Evolutionary conservation across 2,797 vertebrate species (phyloP).

Genomic region (Anabas testudineus): DNA sequence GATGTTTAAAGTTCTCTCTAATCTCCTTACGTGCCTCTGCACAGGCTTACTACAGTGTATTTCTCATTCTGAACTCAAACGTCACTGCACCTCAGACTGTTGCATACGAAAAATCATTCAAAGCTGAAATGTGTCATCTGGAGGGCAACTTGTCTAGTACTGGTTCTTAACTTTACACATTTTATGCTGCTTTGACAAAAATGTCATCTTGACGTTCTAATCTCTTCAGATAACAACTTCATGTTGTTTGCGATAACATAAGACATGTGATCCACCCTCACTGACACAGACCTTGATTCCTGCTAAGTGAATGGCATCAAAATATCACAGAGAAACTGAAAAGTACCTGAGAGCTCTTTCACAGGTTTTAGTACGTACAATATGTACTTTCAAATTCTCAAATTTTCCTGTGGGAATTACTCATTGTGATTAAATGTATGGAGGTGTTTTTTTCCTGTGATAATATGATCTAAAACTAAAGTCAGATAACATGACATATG

Average conservation of each 20-base stretch:
- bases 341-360: neutral
- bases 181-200: neutral
- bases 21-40: slow-evolving; percentile 10
- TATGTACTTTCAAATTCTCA: too few species aligned
- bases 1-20: slow-evolving; percentile 2
- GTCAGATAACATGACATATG: neutral
- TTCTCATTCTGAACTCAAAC: slow-evolving; percentile 3
- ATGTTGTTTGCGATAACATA: slow-evolving; percentile 9
- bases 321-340: slow-evolving; percentile 1
- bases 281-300: slow-evolving; percentile 1
- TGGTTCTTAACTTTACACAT: neutral
- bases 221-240: neutral
- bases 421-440: too few species aligned
- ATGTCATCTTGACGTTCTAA: neutral
- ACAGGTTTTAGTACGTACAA: neutral
- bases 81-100: neutral
- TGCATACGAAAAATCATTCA: neutral
- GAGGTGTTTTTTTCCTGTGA: neutral
- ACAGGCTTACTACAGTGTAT: neutral
- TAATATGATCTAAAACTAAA: neutral
- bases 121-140: neutral
- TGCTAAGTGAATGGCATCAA: slow-evolving; percentile 18
- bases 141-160: neutral
- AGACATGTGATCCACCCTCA: neutral
- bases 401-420: too few species aligned